Base-by-base conservation (phyloP, 2,797 vertebrate species). In the Hylomyscus alleni region DNA sequence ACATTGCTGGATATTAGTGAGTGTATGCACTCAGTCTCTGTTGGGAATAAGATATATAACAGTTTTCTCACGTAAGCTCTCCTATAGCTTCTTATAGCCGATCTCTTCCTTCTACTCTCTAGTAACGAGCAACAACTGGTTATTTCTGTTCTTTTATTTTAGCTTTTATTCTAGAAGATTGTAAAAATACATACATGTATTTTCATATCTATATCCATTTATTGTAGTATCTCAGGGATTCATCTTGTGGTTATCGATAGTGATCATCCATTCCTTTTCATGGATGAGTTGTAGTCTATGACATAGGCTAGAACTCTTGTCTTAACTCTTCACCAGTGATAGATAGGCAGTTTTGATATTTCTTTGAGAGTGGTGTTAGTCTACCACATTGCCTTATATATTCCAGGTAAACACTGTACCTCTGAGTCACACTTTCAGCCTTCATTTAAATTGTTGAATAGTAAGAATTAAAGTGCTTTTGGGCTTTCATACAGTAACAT, bases 391-490 rank as follows among this genome's bases (percentile, higher is more conserved):
- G 34, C 44, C 34, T 10, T 86, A 34, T 37, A 10, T 22, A 72
- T 17, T 24, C 22, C 44, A 54, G 65, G 19, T 20, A 52, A 37
- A n/a, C 65, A 10, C 47, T 37, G 34, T 6, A 52, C 20, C 22
- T 10, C 34, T n/a, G 50, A 72, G 50, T 24, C 67, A 69, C 4
- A 56, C 9, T 50, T 37, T 19, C 50, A 72, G 22, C 4, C 22
- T 54, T 72, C 19, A 50, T 69, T 14, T 44, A 37, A 31, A 13
- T 29, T 56, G 67, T 69, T 78, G 29, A 52, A 3, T 6, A 69
- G 24, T 76, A 88, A 76, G 40, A 95, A 83, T n/a, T 47, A 89
- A 92, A 67, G 24, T 83, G 37, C n/a, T 62, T 77, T 20, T 83
- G 58, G 76, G 15, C 5, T 83, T 76, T 65, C 78, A 83, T 26